A percentile compares a stretch with the other conserved stretches of the same genome.
These are phyloP conservation scores for Chloropsis cyanopogon DNA, from an alignment of 2,113 vertebrate species.

Conservation along the genomic window DNA sequence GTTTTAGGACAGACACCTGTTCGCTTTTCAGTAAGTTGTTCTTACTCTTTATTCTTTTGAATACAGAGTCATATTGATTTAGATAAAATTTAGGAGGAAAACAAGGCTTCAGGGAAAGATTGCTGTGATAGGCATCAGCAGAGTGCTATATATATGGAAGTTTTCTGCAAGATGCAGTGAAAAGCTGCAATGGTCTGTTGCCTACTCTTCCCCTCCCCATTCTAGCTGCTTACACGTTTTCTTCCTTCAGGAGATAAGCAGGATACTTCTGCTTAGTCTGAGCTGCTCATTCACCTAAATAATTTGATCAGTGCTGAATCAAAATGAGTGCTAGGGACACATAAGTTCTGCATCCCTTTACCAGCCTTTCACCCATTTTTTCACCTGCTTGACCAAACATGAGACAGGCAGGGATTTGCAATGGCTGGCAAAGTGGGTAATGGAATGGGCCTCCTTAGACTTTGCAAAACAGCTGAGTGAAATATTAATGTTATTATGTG, in stretches of 20 bases:
- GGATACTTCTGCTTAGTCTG: not conserved
- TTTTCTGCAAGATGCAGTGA: conserved; percentile 15
- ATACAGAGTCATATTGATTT: not conserved
- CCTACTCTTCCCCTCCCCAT: not conserved
- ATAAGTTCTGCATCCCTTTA: not conserved
- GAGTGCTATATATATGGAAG: conserved; percentile 27
- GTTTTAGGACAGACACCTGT: conserved; percentile 4
- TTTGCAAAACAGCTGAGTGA: not conserved
- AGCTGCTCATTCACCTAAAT: not conserved
- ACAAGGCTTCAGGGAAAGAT: conserved; percentile 30
- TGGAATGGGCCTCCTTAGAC: not conserved
- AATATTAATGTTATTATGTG: not conserved
- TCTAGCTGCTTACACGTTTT: not conserved
- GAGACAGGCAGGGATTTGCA: not conserved
- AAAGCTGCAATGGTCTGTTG: not conserved
- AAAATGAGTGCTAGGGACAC: not conserved
- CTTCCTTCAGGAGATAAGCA: not conserved
- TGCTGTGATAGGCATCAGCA: not conserved
- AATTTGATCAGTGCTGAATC: not conserved
- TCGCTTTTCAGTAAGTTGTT: not conserved
- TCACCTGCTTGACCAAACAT: not conserved
- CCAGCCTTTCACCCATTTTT: not conserved
- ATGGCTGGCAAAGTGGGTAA: not conserved
- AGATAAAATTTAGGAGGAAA: not conserved
- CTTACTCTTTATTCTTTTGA: conserved; percentile 37